Percentiles rank a stretch among this genome's conserved stretches.
Evolutionary conservation across 2,797 vertebrate species (phyloP).

Genomic region (Gouania willdenowi): DNA sequence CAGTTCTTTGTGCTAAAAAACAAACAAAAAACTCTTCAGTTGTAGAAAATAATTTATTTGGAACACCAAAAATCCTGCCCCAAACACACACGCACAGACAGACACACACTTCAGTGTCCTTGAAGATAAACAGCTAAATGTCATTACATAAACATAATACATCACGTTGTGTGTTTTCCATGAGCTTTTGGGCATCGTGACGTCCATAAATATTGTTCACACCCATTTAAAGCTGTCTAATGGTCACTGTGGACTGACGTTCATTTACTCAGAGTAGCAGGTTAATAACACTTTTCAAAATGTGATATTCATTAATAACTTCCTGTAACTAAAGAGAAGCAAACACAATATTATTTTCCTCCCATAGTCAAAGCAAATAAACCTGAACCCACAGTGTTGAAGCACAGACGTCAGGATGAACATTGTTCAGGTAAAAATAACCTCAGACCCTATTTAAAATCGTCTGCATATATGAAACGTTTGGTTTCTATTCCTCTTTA

Average conservation of each 20-base stretch:
- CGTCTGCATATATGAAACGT: slow-evolving; percentile 40
- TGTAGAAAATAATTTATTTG: slow-evolving; percentile 84
- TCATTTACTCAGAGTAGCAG: no score
- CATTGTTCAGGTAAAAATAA: slow-evolving; percentile 39
- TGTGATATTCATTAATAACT: no score
- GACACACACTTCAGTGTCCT: slow-evolving; percentile 56
- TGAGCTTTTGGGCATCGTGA: slow-evolving; percentile 9
- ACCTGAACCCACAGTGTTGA: slow-evolving; percentile 14
- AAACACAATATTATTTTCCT: no score
- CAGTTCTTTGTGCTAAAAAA: neutral
- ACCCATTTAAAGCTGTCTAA: slow-evolving; percentile 45
- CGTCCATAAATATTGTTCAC: slow-evolving; percentile 20
- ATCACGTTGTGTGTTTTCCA: slow-evolving; percentile 40
- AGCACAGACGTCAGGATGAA: slow-evolving; percentile 27
- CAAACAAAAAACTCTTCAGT: slow-evolving; percentile 29
- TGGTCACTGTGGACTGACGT: slow-evolving; percentile 7
- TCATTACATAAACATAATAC: slow-evolving; percentile 36
- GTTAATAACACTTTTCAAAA: no score
- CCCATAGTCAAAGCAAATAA: slow-evolving; percentile 21
- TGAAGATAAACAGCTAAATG: slow-evolving; percentile 56
- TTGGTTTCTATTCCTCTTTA: no score
- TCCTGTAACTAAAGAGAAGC: no score
- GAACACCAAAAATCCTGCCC: slow-evolving; percentile 70
- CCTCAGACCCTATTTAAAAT: slow-evolving; percentile 10
- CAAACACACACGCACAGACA: slow-evolving; percentile 64